Evolutionary conservation across 2,888 invertebrate genomes (phyloP).

Genomic region (Strigamia crassipes): DNA sequence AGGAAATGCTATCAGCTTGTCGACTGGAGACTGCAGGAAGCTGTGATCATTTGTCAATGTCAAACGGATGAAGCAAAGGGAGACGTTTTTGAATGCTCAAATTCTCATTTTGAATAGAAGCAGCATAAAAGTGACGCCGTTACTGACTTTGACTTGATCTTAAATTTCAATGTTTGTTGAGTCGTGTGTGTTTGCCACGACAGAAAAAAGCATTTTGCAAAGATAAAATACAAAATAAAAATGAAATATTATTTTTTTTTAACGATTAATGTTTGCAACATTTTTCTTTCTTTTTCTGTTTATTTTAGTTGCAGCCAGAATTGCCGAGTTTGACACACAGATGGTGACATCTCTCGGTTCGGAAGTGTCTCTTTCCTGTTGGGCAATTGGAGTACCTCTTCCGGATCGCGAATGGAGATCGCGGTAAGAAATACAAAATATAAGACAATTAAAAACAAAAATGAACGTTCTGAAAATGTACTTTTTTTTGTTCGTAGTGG

Average conservation of each 20-base stretch:
- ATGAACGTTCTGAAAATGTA: background rate
- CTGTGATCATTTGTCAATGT: conserved; percentile 35
- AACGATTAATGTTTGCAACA: background rate
- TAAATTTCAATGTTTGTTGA: conserved; percentile 4
- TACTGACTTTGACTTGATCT: background rate
- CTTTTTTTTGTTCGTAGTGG: conserved; percentile 28
- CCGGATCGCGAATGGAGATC: conserved; percentile 73
- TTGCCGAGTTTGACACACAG: conserved; percentile 77
- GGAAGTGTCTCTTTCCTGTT: conserved; percentile 79
- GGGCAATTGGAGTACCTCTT: conserved; percentile 79
- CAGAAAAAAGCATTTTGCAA: background rate
- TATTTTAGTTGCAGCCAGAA: conserved; percentile 74
- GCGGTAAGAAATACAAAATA: conserved; percentile 36
- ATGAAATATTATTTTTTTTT: background rate
- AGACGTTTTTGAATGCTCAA: background rate
- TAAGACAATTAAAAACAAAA: background rate
- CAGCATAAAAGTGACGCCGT: conserved; percentile 17
- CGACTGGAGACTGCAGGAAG: conserved; percentile 12
- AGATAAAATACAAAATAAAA: conserved; percentile 60
- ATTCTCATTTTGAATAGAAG: conserved; percentile 27
- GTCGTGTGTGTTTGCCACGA: background rate
- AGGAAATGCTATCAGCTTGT: background rate
- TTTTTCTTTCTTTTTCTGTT: background rate
- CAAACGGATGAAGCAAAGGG: conserved; percentile 15
- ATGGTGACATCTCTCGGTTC: conserved; percentile 76